Conservation (phyloP, 1,140 invertebrate species). For the Steinernema feltiae region DNA sequence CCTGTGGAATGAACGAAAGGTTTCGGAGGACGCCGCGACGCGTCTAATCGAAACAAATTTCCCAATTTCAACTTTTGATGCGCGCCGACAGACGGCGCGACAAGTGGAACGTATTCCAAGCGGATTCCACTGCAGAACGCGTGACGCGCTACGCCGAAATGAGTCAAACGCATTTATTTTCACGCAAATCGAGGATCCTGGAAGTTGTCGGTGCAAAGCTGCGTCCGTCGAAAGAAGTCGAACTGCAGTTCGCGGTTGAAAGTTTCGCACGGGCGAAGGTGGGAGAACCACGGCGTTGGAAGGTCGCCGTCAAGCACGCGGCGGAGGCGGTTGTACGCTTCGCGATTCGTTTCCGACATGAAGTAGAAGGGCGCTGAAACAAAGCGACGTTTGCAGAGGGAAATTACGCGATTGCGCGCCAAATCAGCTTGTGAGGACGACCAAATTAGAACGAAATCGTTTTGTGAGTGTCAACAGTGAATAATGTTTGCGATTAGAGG, state of each 20-base stretch:
- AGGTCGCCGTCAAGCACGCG: constrained; percentile 19
- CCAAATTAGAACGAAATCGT: too few relatives aligned
- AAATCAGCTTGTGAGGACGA: too few relatives aligned
- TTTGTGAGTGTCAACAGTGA: too few relatives aligned
- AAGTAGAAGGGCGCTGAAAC: constrained; percentile 29
- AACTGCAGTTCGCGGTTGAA: constrained; percentile 22
- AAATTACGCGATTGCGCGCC: not conserved
- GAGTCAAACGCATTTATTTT: not conserved
- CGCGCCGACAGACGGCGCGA: too few relatives aligned
- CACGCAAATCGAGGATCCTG: not conserved
- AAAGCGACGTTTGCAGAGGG: not conserved
- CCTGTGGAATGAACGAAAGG: too few relatives aligned
- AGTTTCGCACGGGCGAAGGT: constrained; percentile 23
- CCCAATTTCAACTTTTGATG: too few relatives aligned
- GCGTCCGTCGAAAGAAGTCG: constrained; percentile 28
- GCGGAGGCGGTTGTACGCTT: constrained; percentile 25
- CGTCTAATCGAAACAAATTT: too few relatives aligned
- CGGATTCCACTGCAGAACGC: too few relatives aligned
- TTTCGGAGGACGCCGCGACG: too few relatives aligned
- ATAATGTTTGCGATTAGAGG: too few relatives aligned
- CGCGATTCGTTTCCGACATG: constrained; percentile 30
- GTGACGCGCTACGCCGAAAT: too few relatives aligned
- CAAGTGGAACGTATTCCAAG: too few relatives aligned
- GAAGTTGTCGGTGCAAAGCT: constrained; percentile 11
- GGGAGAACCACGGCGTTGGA: constrained; percentile 32